A percentile compares a stretch with the other conserved stretches of the same genome.
These are phyloP conservation scores for Pantala flavescens DNA, from an alignment of 1,140 invertebrate genomes.

Conservation along the genomic window DNA sequence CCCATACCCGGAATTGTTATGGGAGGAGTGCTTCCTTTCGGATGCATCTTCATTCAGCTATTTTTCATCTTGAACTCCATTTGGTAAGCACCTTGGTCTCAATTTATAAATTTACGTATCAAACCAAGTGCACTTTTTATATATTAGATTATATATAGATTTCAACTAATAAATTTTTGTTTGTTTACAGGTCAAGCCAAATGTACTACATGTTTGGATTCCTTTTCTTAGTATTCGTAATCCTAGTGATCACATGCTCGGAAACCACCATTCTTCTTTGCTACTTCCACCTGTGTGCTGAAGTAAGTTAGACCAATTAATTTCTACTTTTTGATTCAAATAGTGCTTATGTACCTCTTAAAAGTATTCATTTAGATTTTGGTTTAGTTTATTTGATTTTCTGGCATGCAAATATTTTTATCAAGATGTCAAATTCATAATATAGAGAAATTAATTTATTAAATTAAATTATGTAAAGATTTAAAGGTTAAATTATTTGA, in stretches of 20 bases:
- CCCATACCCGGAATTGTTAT: constrained; percentile 86
- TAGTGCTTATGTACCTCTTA: too few relatives aligned
- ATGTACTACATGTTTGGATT: constrained; percentile 99
- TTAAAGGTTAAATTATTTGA: too few relatives aligned
- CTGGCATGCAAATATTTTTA: not conserved
- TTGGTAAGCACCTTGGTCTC: constrained; percentile 49
- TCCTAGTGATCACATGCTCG: constrained; percentile 95
- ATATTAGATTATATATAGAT: too few relatives aligned
- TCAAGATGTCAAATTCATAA: too few relatives aligned
- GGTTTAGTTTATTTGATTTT: not conserved
- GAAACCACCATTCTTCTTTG: constrained; percentile 96
- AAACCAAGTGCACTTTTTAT: too few relatives aligned
- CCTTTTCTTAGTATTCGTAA: constrained; percentile 93
- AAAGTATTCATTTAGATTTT: too few relatives aligned
- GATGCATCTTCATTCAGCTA: constrained; percentile 98
- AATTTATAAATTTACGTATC: too few relatives aligned
- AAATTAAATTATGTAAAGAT: too few relatives aligned
- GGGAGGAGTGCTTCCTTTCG: constrained; percentile 97
- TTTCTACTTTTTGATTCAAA: too few relatives aligned
- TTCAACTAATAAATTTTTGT: constrained; percentile 13
- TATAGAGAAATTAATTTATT: too few relatives aligned
- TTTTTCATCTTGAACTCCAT: constrained; percentile 99
- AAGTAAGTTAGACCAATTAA: constrained; percentile 71
- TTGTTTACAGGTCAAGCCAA: constrained; percentile 65
- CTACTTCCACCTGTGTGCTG: constrained; percentile 98